Base-by-base conservation (phyloP, 1,140 invertebrate species). In the Caligus rogercresseyi region DNA sequence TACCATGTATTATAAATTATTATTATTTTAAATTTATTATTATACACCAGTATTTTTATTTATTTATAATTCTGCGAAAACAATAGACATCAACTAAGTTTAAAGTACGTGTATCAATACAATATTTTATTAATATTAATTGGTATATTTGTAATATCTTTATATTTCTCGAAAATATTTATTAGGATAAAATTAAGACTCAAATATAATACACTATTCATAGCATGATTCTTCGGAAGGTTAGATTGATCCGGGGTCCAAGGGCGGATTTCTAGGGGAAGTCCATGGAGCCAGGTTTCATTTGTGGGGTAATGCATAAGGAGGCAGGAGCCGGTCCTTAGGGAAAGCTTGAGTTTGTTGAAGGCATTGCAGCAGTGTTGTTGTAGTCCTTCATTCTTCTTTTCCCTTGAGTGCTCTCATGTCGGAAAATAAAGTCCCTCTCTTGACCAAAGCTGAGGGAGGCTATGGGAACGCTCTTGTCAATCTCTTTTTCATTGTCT, bases 231-330 rank as follows among this genome's bases (percentile, higher is more conserved):
- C 62, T 53, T 25, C 81, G 72, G 68, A 85, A 85, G 16, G 83
- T 85, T 69, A 85, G 75, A 73, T 85, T 85, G 26, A 85, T 77
- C 70, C 83, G 72, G 26, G 79, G 71, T 31, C 75, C 76, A 19
- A 65, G 25, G 2, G 76, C 71, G 64, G 69, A 76, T 70, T 24
- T 80, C 71, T 7, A 70, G 71, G 0, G 83, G 83, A 63, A 85
- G 70, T 24, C 80, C 79, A 72, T 85, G 83, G 70, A 83, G 84
- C 83, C 83, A 85, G 66, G 75, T 74, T 54, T 76, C 72, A 69
- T 85, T 85, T 4, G 83, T 84, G 1, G 83, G 83, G n/a, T 76
- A 74, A 67, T 84, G 82, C 83, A 85, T 85, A 51, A 84, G 65
- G 26, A 85, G 68, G 16, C 84, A 67, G 70, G 80, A 81, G 1